Evolutionary conservation across 2,888 invertebrate species (phyloP).

Genomic region (Stramonita haemastoma): DNA sequence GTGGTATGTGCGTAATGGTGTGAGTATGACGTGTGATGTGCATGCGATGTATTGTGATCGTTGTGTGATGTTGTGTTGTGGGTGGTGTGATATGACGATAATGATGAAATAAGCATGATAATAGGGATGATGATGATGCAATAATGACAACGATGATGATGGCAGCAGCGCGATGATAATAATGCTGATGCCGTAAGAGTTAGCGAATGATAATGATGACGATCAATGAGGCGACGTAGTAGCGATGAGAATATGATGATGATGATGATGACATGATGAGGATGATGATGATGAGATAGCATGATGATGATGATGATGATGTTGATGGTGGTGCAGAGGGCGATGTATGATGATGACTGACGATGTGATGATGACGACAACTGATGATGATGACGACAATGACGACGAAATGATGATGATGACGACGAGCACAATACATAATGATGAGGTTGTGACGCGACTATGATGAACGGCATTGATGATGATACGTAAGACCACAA

Average conservation of each 20-base stretch:
- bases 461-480: neutral
- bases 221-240: no score
- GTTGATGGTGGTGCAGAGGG: slow-evolving; percentile 27
- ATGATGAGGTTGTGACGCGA: slow-evolving; percentile 10
- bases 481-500: slow-evolving; percentile 26
- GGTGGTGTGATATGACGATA: no score
- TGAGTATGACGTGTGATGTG: no score
- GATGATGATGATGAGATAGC: slow-evolving; percentile 18
- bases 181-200: neutral
- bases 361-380: slow-evolving; percentile 28
- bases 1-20: no score
- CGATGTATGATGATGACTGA: slow-evolving; percentile 37
- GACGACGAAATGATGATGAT: neutral
- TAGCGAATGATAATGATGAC: neutral
- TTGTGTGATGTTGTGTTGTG: no score
- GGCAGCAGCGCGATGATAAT: neutral
- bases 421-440: neutral
- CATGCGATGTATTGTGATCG: no score
- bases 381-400: slow-evolving; percentile 27
- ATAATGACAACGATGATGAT: neutral
- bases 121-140: no score
- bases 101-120: no score
- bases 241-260: neutral
- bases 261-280: neutral
- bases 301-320: slow-evolving; percentile 27